Evolutionary conservation across 2,113 vertebrate genomes (phyloP).

Genomic region (Pavo muticus): DNA sequence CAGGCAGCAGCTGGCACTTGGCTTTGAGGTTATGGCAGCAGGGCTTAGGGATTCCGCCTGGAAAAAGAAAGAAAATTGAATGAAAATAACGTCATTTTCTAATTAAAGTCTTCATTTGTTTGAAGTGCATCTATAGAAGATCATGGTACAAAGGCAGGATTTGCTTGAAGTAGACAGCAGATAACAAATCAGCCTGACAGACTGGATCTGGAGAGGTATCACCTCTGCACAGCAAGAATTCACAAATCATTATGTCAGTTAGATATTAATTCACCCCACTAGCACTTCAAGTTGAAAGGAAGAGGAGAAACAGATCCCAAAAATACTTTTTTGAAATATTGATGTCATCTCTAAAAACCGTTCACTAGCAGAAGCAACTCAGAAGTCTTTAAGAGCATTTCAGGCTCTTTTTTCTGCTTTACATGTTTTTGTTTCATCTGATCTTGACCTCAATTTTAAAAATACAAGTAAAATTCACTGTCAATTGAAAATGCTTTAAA

Average conservation of each 20-base stretch:
- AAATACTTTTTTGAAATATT: not conserved
- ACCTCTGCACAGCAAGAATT: not conserved
- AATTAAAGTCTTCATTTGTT: not conserved
- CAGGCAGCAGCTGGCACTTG: not conserved
- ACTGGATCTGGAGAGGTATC: accelerated
- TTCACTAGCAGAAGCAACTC: not conserved
- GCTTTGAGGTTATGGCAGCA: not conserved
- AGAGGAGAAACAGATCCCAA: not conserved
- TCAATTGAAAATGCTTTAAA: not conserved
- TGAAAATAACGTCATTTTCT: accelerated
- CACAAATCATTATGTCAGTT: not conserved
- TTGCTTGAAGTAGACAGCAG: not conserved
- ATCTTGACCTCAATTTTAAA: not conserved
- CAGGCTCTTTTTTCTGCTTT: not conserved
- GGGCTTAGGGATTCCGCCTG: not conserved
- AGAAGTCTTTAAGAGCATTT: not conserved
- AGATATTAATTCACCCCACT: not conserved
- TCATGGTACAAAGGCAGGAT: not conserved
- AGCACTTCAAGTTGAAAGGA: not conserved
- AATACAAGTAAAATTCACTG: not conserved
- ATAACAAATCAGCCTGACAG: not conserved
- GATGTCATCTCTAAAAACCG: not conserved
- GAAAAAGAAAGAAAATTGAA: not conserved
- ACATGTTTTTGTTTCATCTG: not conserved
- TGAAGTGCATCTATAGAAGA: not conserved